A percentile compares a stretch with the other conserved stretches of the same genome.
These are phyloP conservation scores for Linnaemya vulpina DNA, from an alignment of 2,888 invertebrate species.

Conservation along the genomic window DNA sequence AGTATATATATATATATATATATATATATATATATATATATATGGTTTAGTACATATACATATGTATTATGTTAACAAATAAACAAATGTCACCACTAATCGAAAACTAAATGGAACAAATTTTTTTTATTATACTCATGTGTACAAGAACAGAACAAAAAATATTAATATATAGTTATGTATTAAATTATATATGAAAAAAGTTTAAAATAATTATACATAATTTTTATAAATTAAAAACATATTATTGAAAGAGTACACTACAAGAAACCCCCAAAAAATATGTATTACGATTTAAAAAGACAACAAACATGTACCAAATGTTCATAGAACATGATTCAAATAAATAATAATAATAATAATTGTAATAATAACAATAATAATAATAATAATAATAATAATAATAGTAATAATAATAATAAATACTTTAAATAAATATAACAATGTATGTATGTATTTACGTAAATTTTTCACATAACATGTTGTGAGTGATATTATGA, in stretches of 20 bases:
- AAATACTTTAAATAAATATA: slow-evolving; percentile 11
- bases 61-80: no score
- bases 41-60: no score
- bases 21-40: no score
- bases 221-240: slow-evolving; percentile 61
- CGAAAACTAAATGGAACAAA: slow-evolving; percentile 68
- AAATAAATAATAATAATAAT: slow-evolving; percentile 8
- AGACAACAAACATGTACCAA: slow-evolving; percentile 64
- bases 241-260: slow-evolving; percentile 22
- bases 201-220: slow-evolving; percentile 61
- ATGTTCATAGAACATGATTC: slow-evolving; percentile 67
- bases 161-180: slow-evolving; percentile 22
- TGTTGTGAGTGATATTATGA: slow-evolving; percentile 36
- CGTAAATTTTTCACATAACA: slow-evolving; percentile 51
- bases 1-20: slow-evolving; percentile 45
- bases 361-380: slow-evolving; percentile 3
- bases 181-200: slow-evolving; percentile 17
- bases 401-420: not conserved
- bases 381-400: not conserved
- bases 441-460: slow-evolving; percentile 36
- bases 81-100: slow-evolving; percentile 66
- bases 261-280: slow-evolving; percentile 35
- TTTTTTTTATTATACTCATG: slow-evolving; percentile 75
- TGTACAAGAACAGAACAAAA: slow-evolving; percentile 73
- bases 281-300: slow-evolving; percentile 17